phyloP scores from a whole-genome alignment of 2,797 vertebrate species.

The Varecia variegata region DNA sequence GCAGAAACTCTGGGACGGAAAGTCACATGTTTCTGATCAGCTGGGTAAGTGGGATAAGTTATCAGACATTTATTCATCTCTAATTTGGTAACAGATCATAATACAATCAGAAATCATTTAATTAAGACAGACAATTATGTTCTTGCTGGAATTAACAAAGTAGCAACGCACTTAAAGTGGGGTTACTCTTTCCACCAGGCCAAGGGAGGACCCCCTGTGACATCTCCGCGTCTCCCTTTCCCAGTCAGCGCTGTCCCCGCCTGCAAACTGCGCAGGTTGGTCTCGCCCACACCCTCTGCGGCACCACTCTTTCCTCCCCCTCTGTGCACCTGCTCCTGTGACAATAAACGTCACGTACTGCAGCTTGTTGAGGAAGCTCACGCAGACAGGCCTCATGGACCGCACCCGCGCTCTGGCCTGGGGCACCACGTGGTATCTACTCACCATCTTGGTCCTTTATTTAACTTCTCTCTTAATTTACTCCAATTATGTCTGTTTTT shows the following conservation, averaged over 20 bases:
- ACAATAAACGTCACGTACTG: not conserved
- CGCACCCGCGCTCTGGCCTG: not conserved
- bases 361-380: not conserved
- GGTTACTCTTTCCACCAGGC: not conserved
- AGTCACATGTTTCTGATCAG: not conserved
- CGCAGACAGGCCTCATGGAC: not conserved
- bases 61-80: not conserved
- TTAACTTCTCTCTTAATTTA: not conserved
- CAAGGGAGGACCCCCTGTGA: not conserved
- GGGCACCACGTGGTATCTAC: not conserved
- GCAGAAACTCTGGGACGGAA: not conserved
- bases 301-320: fast-evolving
- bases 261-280: fast-evolving
- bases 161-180: not conserved
- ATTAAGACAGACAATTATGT: not conserved
- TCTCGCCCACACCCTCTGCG: no score
- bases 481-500: not conserved
- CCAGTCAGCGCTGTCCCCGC: fast-evolving
- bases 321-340: not conserved
- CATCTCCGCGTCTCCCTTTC: no score
- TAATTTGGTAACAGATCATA: not conserved
- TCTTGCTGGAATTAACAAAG: not conserved
- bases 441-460: not conserved
- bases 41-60: not conserved
- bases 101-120: not conserved